Conservation (phyloP, 2,797 vertebrate species). For the Hyperoplus lanceolatus region DNA sequence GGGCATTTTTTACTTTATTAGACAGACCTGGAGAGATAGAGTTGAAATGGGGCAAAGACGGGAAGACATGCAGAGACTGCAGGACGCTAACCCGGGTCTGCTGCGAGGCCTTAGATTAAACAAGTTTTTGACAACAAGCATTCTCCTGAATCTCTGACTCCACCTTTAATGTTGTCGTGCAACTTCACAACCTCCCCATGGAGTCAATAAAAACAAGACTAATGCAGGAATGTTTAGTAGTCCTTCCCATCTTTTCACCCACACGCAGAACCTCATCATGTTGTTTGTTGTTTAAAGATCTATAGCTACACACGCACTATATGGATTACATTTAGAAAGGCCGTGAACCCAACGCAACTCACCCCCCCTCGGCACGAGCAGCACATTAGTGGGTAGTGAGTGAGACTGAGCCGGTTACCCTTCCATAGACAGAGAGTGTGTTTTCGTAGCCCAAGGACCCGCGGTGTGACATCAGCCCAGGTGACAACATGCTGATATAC, state of each 20-base stretch:
- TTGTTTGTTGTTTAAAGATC: conserved; percentile 58
- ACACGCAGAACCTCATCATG: conserved; percentile 39
- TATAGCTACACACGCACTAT: conserved; percentile 51
- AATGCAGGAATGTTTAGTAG: conserved; percentile 30
- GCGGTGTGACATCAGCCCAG: conserved; percentile 80
- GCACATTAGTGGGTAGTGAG: conserved; percentile 70
- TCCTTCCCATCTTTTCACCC: conserved; percentile 30
- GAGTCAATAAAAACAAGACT: conserved; percentile 20
- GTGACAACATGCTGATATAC: conserved; percentile 83
- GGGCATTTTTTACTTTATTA: too few species aligned
- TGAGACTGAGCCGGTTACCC: conserved; percentile 55
- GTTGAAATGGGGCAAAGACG: too few species aligned
- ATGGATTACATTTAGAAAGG: conserved; percentile 57
- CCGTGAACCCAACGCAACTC: conserved; percentile 51
- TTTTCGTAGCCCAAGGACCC: conserved; percentile 79
- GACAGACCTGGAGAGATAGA: too few species aligned
- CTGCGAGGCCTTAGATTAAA: too few species aligned
- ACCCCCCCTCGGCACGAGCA: conserved; percentile 54
- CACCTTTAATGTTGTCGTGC: conserved; percentile 24
- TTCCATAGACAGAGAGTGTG: conserved; percentile 58
- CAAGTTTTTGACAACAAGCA: too few species aligned
- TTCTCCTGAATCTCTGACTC: too few species aligned
- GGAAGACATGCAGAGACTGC: too few species aligned
- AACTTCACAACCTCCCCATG: conserved; percentile 25
- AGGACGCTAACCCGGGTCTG: too few species aligned